Percentiles rank a stretch among this genome's conserved stretches.
These are phyloP conservation scores for Myotis brandtii DNA, from an alignment of 2,113 vertebrate genomes.

Conservation along the genomic window DNA sequence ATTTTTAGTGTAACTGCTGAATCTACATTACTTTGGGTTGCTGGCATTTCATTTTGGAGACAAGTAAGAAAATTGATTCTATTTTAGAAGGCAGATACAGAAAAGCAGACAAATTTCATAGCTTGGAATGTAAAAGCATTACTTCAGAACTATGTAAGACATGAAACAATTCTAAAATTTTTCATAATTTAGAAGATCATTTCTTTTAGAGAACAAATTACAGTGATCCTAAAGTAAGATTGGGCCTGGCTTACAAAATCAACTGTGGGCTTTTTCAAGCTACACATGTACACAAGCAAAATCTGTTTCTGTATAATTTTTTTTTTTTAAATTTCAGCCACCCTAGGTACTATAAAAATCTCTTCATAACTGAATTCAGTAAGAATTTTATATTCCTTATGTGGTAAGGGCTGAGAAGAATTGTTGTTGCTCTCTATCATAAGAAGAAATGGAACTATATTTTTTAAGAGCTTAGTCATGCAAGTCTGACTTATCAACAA, in stretches of 20 bases:
- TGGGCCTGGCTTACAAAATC: background rate
- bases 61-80: constrained; percentile 1
- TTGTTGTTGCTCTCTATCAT: background rate
- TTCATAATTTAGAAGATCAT: background rate
- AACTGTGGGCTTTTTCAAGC: background rate
- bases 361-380: background rate
- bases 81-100: background rate
- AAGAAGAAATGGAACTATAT: background rate
- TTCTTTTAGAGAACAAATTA: background rate
- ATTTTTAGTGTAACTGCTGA: background rate
- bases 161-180: background rate
- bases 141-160: background rate
- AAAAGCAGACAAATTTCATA: constrained; percentile 20
- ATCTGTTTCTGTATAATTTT: background rate
- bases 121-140: constrained; percentile 15
- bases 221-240: background rate
- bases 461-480: background rate
- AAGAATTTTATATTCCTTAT: background rate
- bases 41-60: background rate
- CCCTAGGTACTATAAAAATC: background rate
- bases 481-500: background rate
- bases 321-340: background rate
- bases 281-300: background rate
- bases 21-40: background rate
- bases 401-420: background rate